Evolutionary conservation across 1,140 invertebrate species (phyloP), one percentile per base, ranked within the genome.

Genomic region (Drosophila arawakana): DNA sequence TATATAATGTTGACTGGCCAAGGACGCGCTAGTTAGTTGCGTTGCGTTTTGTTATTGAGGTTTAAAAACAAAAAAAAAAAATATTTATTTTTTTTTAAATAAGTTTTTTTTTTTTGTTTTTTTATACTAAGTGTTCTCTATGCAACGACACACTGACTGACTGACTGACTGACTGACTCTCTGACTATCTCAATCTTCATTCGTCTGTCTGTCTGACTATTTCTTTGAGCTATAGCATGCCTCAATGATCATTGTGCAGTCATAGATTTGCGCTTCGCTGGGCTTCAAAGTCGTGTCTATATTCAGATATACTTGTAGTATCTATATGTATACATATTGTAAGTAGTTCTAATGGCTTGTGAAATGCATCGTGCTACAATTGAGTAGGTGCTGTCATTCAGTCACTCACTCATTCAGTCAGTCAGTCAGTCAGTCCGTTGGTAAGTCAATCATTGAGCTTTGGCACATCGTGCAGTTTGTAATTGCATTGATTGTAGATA

Each of bases 211-310:
- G 30, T 49, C 15, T 15, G 15, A 15, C 15, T 15, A 15, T 15
- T 25, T 13, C n/a, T 43, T 18, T 68, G 10, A 25, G 39, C 43
- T 61, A 13, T 39, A 39, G 52, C 43, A 85, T 81, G 81, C 47
- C 75, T 62, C 78, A 84, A 61, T 72, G 75, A 86, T 70, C 75
- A 81, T 85, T 85, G 82, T 85, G 82, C 81, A 84, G 81, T 73
- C 71, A 60, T 30, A 50, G 63, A 73, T 68, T 71, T 69, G 65
- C 80, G 80, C 80, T 82, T 81, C 80, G 70, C 10, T 78, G 75
- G 57, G 63, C 80, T 30, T 49, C 49, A 41, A 41, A 63, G 30
- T 65, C 62, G 50, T 65, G 62, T 46, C 9, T 55, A 63, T 43
- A 21, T 25, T 43, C 39, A 58, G 15, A 60, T n/a, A 35, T 39